phyloP scores from a whole-genome alignment of 2,888 invertebrate genomes.

The Drosophila putrida region DNA sequence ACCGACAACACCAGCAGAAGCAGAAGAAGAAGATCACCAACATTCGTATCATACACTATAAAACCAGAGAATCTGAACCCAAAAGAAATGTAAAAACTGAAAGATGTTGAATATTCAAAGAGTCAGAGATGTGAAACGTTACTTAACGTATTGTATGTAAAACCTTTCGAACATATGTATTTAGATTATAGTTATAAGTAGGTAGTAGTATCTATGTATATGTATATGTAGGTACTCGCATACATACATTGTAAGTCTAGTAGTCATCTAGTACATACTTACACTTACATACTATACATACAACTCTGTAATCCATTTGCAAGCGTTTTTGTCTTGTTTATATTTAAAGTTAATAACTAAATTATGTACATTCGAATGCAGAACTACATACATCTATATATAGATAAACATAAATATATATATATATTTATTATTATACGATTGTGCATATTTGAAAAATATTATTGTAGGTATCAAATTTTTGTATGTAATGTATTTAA shows the following conservation, averaged over 20 bases:
- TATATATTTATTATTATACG: slow-evolving; percentile 51
- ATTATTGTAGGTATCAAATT: slow-evolving; percentile 71
- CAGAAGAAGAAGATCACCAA: slow-evolving; percentile 20
- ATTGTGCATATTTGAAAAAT: slow-evolving; percentile 55
- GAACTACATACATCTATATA: slow-evolving; percentile 26
- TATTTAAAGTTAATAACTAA: slow-evolving; percentile 59
- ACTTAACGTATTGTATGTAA: slow-evolving; percentile 39
- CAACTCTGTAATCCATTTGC: slow-evolving; percentile 66
- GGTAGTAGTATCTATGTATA: slow-evolving; percentile 23
- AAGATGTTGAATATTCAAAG: not conserved
- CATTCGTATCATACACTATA: slow-evolving; percentile 63
- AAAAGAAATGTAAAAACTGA: slow-evolving; percentile 26
- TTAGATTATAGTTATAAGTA: slow-evolving; percentile 31
- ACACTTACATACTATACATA: slow-evolving; percentile 32
- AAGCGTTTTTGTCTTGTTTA: slow-evolving; percentile 78
- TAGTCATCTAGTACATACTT: slow-evolving; percentile 44
- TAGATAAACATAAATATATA: not conserved
- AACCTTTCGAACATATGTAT: slow-evolving; percentile 47
- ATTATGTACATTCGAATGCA: slow-evolving; percentile 67
- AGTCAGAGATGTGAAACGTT: slow-evolving; percentile 39
- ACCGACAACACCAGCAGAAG: not conserved
- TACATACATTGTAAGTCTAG: slow-evolving; percentile 14
- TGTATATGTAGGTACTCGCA: slow-evolving; percentile 25
- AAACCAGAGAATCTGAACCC: slow-evolving; percentile 32
- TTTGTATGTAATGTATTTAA: slow-evolving; percentile 70